Conservation (phyloP, 2,113 vertebrate species). For the Kryptolebias marmoratus region DNA sequence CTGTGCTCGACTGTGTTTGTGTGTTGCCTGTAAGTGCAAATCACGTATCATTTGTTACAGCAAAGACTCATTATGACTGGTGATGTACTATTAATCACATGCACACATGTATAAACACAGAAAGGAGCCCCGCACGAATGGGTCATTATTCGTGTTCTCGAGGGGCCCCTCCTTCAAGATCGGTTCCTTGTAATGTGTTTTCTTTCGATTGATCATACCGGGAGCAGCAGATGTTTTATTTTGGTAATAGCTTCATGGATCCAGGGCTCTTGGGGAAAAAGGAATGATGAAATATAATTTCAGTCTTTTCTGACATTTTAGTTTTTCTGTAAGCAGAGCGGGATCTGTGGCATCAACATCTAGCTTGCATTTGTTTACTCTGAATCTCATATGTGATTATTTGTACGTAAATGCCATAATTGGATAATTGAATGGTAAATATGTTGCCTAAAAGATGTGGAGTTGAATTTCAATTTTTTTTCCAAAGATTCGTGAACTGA, state of each 20-base stretch:
- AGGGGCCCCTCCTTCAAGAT: conserved; percentile 39
- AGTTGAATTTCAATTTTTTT: neutral
- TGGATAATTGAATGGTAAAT: neutral
- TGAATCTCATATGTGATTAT: too few species aligned
- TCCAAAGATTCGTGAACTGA: conserved; percentile 2
- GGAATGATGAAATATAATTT: conserved; percentile 45
- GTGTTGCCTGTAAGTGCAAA: conserved; percentile 18
- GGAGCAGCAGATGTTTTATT: conserved; percentile 65
- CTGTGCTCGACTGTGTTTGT: neutral
- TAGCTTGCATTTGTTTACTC: neutral
- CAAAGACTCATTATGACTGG: conserved; percentile 36
- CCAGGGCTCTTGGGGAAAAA: conserved; percentile 18
- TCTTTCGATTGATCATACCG: conserved; percentile 53
- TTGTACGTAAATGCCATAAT: too few species aligned
- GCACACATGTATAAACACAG: conserved; percentile 28
- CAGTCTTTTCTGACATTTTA: conserved; percentile 36
- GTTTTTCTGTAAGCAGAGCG: neutral
- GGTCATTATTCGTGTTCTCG: conserved; percentile 46
- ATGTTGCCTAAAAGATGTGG: neutral
- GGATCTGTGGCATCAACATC: conserved; percentile 1
- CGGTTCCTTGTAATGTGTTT: conserved; percentile 48
- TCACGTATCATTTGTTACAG: conserved; percentile 26
- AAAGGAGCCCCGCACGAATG: neutral
- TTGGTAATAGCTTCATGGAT: conserved; percentile 44
- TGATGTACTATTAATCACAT: conserved; percentile 60